phyloP scores from a whole-genome alignment of 2,797 vertebrate species.

The Coccyzus lansbergi region DNA sequence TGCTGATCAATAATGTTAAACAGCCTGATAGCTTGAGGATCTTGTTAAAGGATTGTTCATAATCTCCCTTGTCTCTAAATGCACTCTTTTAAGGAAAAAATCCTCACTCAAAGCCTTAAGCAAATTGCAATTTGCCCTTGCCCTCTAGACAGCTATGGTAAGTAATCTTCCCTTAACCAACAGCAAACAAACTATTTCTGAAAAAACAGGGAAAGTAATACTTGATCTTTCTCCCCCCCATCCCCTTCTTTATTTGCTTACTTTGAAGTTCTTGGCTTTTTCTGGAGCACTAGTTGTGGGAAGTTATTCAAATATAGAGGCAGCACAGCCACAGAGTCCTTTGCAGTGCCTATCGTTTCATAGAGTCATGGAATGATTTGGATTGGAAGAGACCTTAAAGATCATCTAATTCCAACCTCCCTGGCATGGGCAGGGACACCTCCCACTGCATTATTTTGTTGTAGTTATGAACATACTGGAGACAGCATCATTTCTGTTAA shows the following conservation, averaged over 20 bases:
- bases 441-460: too few relatives aligned
- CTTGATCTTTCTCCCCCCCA: not conserved
- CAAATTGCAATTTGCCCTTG: constrained; percentile 9
- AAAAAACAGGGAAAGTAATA: not conserved
- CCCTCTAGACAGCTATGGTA: not conserved
- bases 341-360: not conserved
- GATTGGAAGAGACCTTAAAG: too few relatives aligned
- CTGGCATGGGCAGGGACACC: too few relatives aligned
- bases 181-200: constrained; percentile 1
- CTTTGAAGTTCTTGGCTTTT: not conserved
- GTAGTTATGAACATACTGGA: not conserved
- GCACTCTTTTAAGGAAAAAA: constrained; percentile 17
- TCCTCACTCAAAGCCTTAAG: not conserved
- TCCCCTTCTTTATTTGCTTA: not conserved
- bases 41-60: constrained; percentile 54
- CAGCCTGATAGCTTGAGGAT: not conserved
- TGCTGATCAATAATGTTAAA: constrained; percentile 47
- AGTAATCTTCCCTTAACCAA: constrained; percentile 3
- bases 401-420: too few relatives aligned
- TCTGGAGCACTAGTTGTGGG: not conserved
- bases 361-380: too few relatives aligned
- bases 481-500: not conserved
- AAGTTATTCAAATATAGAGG: not conserved
- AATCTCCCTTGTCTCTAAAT: constrained; percentile 48
- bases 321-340: not conserved